Conservation (phyloP, 2,113 vertebrate species). For the Morone chrysops region DNA sequence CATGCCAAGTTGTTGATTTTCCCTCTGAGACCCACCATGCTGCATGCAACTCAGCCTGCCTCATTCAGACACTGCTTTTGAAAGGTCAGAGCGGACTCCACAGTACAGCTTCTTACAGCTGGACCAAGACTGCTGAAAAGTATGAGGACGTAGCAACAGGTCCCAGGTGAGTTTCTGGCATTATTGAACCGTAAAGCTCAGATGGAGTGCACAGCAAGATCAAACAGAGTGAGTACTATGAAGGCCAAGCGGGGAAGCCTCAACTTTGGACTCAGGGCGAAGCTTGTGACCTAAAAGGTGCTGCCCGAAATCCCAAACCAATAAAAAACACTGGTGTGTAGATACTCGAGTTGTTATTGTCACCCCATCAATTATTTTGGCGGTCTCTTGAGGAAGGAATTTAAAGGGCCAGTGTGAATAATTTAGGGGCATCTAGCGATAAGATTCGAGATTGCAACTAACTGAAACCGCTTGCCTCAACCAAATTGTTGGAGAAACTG, state of each 20-base stretch:
- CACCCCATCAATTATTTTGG: not conserved
- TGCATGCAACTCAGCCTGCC: slow-evolving; percentile 53
- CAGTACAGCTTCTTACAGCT: slow-evolving; percentile 13
- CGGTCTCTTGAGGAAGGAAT: not conserved
- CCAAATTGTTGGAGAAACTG: too few relatives aligned
- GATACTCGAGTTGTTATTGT: not conserved
- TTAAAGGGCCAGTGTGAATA: not conserved
- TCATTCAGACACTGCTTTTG: slow-evolving; percentile 59
- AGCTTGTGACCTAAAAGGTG: slow-evolving; percentile 30
- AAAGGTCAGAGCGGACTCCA: slow-evolving; percentile 71
- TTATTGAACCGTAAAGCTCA: slow-evolving; percentile 39
- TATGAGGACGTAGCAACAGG: slow-evolving; percentile 21
- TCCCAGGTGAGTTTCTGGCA: slow-evolving; percentile 42
- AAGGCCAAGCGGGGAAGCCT: slow-evolving; percentile 13
- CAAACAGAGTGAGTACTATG: slow-evolving; percentile 21
- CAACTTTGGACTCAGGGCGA: not conserved
- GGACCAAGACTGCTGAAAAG: slow-evolving; percentile 42
- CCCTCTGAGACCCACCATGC: slow-evolving; percentile 48
- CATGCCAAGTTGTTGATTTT: slow-evolving; percentile 62
- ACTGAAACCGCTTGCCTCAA: too few relatives aligned
- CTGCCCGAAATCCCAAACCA: slow-evolving; percentile 36
- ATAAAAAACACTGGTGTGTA: slow-evolving; percentile 18
- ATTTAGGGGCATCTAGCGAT: too few relatives aligned
- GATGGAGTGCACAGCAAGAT: slow-evolving; percentile 36
- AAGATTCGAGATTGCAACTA: too few relatives aligned